Evolutionary conservation across 2,888 invertebrate species (phyloP).

Genomic region (Papilio demoleus): DNA sequence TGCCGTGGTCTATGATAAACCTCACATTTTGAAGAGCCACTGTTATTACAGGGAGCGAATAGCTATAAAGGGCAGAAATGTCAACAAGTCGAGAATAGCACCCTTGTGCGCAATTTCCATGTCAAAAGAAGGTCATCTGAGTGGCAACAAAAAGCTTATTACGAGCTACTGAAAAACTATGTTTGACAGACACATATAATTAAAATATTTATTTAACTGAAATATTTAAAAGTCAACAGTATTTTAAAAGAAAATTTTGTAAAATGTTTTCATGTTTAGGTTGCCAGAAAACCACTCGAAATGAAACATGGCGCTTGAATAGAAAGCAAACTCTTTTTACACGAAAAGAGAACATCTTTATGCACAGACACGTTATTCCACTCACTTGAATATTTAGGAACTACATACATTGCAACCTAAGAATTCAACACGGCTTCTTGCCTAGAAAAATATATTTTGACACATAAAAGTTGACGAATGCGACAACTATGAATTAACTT

Average conservation of each 20-base stretch:
- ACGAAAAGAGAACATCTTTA: slow-evolving; percentile 7
- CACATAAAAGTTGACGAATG: no score
- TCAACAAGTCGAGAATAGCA: slow-evolving; percentile 27
- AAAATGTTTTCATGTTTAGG: background rate
- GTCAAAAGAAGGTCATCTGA: slow-evolving; percentile 23
- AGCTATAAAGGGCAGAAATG: slow-evolving; percentile 21
- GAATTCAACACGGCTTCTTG: background rate
- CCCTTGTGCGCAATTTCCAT: slow-evolving; percentile 20
- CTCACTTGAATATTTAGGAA: background rate
- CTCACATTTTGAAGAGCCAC: slow-evolving; percentile 19
- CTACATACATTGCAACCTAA: no score
- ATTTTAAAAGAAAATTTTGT: no score
- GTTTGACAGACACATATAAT: background rate
- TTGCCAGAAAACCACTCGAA: slow-evolving; percentile 7
- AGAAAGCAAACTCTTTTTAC: slow-evolving; percentile 2
- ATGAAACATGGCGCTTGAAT: background rate
- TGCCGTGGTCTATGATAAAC: slow-evolving; percentile 17
- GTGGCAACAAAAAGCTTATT: slow-evolving; percentile 22
- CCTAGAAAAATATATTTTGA: background rate
- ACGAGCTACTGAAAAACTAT: background rate
- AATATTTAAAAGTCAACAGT: no score
- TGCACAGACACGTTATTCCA: slow-evolving; percentile 23
- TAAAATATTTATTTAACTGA: no score
- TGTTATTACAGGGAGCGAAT: slow-evolving; percentile 18
- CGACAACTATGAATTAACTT: no score